Conservation (phyloP, 1,140 invertebrate species). For the Spodoptera litura region DNA sequence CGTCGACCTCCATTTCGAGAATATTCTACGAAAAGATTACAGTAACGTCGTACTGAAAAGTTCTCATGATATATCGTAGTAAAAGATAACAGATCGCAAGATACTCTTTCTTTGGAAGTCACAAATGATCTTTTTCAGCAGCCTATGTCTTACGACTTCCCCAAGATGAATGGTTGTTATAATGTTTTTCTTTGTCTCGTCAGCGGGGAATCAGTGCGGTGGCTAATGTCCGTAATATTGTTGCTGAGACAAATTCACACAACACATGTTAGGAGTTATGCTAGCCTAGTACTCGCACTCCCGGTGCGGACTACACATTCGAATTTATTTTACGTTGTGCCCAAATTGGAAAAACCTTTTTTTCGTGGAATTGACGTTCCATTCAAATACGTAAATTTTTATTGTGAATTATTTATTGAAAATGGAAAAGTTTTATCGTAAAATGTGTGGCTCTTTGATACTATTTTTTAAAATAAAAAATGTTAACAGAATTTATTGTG, state of each 20-base stretch:
- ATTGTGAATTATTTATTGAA: neutral
- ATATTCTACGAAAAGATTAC: no score
- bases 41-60: no score
- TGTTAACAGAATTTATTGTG: no score
- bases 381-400: neutral
- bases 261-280: constrained; percentile 52
- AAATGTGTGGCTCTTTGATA: no score
- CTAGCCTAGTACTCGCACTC: constrained; percentile 13
- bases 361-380: neutral
- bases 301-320: no score
- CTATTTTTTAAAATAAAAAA: no score
- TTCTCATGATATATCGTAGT: no score
- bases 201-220: constrained; percentile 47
- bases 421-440: neutral
- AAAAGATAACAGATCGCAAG: no score
- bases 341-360: neutral
- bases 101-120: neutral
- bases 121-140: constrained; percentile 26
- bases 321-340: no score
- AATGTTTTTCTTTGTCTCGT: constrained; percentile 34
- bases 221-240: constrained; percentile 52
- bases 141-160: neutral
- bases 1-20: no score
- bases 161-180: constrained; percentile 29
- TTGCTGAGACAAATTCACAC: constrained; percentile 56